phyloP scores from a whole-genome alignment of 2,888 invertebrate genomes.

The Cantharis flavilabris region DNA sequence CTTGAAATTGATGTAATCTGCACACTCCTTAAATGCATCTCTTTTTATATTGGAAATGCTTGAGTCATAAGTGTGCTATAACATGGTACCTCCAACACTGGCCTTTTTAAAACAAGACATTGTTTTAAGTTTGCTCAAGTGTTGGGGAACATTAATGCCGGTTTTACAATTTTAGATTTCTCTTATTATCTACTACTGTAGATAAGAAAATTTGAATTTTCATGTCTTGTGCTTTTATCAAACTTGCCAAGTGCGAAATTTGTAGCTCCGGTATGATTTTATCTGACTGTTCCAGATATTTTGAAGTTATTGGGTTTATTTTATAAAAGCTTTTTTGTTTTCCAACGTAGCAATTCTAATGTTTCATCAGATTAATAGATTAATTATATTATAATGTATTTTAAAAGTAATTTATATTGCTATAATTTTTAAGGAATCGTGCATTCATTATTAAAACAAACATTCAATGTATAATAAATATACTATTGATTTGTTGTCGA shows the following conservation, averaged over 20 bases:
- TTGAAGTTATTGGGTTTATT: background rate
- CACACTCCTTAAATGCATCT: slow-evolving; percentile 18
- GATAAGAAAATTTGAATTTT: too few relatives aligned
- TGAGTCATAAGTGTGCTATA: slow-evolving; percentile 16
- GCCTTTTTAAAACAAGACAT: background rate
- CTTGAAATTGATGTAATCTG: background rate
- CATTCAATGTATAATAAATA: background rate
- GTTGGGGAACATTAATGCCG: background rate
- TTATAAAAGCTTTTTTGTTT: background rate
- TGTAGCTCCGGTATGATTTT: background rate
- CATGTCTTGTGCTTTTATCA: too few relatives aligned
- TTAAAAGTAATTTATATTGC: too few relatives aligned
- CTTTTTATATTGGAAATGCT: slow-evolving; percentile 2
- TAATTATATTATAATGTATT: background rate
- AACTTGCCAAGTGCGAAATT: too few relatives aligned
- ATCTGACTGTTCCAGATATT: background rate
- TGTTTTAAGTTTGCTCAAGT: background rate
- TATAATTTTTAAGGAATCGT: background rate
- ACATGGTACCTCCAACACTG: slow-evolving; percentile 6
- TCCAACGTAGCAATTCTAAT: background rate
- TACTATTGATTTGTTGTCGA: background rate
- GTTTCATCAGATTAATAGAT: background rate
- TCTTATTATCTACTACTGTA: too few relatives aligned
- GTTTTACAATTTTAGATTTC: background rate
- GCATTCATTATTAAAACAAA: background rate